Base-by-base conservation (phyloP, 2,797 vertebrate genomes). In the Merluccius polli region DNA sequence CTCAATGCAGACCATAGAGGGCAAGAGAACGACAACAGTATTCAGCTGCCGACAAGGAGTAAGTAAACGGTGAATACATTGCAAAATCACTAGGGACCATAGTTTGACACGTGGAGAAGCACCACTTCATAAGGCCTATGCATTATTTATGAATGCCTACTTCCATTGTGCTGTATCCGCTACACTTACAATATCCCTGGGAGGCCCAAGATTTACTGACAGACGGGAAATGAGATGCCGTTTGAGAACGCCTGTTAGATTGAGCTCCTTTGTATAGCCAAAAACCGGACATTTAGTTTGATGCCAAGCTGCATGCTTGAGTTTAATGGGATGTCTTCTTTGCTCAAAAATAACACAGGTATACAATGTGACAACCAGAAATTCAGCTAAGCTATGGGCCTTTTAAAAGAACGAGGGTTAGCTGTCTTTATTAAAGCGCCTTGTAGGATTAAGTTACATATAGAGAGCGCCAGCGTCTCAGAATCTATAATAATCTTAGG, bases 71-170 rank as follows among this genome's bases (percentile, higher is more conserved):
- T 27, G 59, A 59, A 59, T 59, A 59, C 24, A 65, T 27, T 27
- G 59, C n/a, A 27, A 65, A 13, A 75, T 30, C 38, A 38, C 67
- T 35, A 71, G 72, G 27, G 31, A 65, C 31, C 24, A 30, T 68
- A 73, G 36, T 76, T 48, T 79, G 79, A 71, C 77, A 81, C 70
- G 32, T 72, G 35, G 83, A 74, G 72, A 82, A 85, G 82, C 71
- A 80, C 65, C 76, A 74, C 84, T 89, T 88, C 72, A 84, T 87
- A 81, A 86, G 84, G 77, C 83, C 3, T 67, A 67, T 89, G 79
- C 75, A 90, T 84, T 80, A 84, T 86, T 82, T 65, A 88, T 82
- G 29, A 52, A 7, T 3, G 69, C 59, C 21, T 63, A 21, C 80
- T 77, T 87, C 81, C 48, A 76, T 81, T 81, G 59, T 76, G 44